Percentiles rank a stretch among this genome's conserved stretches.
Conservation (phyloP, 2,113 vertebrate species). For the Isichthys henryi region DNA sequence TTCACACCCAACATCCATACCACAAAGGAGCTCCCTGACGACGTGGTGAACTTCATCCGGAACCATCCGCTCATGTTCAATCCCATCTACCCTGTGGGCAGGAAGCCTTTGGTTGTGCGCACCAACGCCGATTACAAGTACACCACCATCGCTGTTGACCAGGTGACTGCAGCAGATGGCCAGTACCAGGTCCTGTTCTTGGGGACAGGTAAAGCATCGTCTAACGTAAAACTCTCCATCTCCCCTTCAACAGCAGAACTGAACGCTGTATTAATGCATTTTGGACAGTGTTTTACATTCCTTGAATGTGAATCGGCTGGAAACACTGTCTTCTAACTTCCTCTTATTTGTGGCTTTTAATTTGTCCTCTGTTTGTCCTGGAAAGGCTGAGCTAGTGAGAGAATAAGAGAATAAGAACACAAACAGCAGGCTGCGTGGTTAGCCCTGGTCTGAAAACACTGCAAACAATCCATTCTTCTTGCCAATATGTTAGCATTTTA, state of each 20-base stretch:
- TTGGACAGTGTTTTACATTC: neutral
- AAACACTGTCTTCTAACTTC: neutral
- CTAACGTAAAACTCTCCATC: neutral
- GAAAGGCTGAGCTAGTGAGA: neutral
- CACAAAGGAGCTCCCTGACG: conserved; percentile 94
- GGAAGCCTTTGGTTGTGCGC: conserved; percentile 80
- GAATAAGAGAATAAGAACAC: neutral
- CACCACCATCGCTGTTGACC: conserved; percentile 86
- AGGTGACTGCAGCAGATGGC: conserved; percentile 84
- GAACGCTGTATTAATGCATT: neutral
- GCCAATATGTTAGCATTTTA: neutral
- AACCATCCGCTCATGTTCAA: conserved; percentile 98
- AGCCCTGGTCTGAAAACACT: neutral
- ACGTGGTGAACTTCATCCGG: conserved; percentile 91
- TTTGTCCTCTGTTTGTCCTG: neutral
- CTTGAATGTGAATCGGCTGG: neutral
- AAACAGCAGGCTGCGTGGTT: neutral
- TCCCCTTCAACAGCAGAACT: neutral
- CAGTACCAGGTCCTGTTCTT: conserved; percentile 92
- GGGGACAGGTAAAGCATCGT: conserved; percentile 74
- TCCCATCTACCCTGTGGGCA: conserved; percentile 80
- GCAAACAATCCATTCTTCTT: neutral
- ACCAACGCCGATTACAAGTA: conserved; percentile 89
- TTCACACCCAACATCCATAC: conserved; percentile 86
- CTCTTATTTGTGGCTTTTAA: neutral